Evolutionary conservation across 2,113 vertebrate species (phyloP).

Genomic region (Cebus imitator): DNA sequence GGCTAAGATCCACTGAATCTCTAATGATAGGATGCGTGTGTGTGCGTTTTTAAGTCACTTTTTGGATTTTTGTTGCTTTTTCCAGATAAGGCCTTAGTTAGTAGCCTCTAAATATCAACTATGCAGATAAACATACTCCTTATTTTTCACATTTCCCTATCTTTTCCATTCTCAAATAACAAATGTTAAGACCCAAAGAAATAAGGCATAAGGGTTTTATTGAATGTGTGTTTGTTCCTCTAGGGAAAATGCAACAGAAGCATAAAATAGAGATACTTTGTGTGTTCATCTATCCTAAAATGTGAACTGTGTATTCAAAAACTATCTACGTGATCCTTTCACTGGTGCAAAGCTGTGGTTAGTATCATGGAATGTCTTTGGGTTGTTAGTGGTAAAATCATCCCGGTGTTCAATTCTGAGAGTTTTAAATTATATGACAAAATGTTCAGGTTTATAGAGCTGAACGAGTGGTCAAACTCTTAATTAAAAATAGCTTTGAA

Average conservation of each 20-base stretch:
- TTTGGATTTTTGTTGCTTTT: constrained; percentile 74
- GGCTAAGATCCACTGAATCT: constrained; percentile 49
- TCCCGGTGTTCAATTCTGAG: constrained; percentile 66
- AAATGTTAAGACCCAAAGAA: constrained; percentile 83
- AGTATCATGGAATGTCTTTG: constrained; percentile 61
- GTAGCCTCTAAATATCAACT: constrained; percentile 81
- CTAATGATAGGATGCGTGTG: background rate
- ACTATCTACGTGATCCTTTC: constrained; percentile 65
- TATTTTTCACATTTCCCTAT: constrained; percentile 66
- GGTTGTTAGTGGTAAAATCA: constrained; percentile 28
- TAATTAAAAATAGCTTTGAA: constrained; percentile 46
- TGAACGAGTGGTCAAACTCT: constrained; percentile 44
- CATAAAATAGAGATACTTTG: constrained; percentile 44
- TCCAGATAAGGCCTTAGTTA: constrained; percentile 83
- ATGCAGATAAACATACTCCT: constrained; percentile 81
- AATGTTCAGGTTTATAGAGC: constrained; percentile 64
- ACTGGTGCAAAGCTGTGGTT: constrained; percentile 48
- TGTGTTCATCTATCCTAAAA: constrained; percentile 72
- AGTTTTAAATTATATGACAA: constrained; percentile 16
- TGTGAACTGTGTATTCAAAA: constrained; percentile 70
- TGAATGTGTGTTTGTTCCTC: constrained; percentile 79
- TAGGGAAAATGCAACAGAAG: constrained; percentile 57
- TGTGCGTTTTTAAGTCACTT: background rate
- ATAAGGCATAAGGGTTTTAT: constrained; percentile 78
- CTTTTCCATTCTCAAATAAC: constrained; percentile 57